These are phyloP conservation scores for Urophycis tenuis DNA, from an alignment of 2,797 vertebrate species.

Conservation along the genomic window DNA sequence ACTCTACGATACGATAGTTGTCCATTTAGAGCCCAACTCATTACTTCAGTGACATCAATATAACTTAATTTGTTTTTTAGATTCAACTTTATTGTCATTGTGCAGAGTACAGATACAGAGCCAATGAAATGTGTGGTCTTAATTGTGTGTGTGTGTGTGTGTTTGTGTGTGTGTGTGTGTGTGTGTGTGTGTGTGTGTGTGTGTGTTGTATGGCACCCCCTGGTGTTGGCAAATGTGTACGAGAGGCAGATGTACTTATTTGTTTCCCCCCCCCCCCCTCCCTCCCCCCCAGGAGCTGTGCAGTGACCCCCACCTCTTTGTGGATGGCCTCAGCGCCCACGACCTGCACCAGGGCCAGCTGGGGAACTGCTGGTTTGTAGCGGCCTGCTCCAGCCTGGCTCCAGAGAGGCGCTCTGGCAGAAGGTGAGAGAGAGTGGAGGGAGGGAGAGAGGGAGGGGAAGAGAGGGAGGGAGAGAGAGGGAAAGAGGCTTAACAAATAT, in stretches of 20 bases:
- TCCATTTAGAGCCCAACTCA: background rate
- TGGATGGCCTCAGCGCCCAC: constrained; percentile 93
- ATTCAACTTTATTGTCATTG: no score
- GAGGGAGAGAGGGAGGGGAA: constrained; percentile 4
- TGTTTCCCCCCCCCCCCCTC: background rate
- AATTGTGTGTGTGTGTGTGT: background rate
- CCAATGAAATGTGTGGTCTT: background rate
- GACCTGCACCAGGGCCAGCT: constrained; percentile 95
- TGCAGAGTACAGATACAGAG: no score
- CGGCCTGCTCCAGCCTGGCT: constrained; percentile 92
- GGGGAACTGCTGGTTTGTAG: constrained; percentile 98
- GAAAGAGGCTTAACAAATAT: background rate
- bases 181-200: background rate
- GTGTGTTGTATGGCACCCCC: background rate
- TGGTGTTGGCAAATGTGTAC: background rate
- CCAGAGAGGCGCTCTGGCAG: constrained; percentile 89
- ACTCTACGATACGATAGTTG: no score
- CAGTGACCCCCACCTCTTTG: constrained; percentile 84
- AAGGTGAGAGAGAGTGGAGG: constrained; percentile 72
- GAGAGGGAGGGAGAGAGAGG: background rate
- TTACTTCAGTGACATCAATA: background rate
- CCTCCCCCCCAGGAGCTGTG: constrained; percentile 74
- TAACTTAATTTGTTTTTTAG: no score
- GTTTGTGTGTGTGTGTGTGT: constrained; percentile 3
- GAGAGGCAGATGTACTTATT: background rate